Conservation (phyloP, 2,113 vertebrate species). For the Leucosticte australis region DNA sequence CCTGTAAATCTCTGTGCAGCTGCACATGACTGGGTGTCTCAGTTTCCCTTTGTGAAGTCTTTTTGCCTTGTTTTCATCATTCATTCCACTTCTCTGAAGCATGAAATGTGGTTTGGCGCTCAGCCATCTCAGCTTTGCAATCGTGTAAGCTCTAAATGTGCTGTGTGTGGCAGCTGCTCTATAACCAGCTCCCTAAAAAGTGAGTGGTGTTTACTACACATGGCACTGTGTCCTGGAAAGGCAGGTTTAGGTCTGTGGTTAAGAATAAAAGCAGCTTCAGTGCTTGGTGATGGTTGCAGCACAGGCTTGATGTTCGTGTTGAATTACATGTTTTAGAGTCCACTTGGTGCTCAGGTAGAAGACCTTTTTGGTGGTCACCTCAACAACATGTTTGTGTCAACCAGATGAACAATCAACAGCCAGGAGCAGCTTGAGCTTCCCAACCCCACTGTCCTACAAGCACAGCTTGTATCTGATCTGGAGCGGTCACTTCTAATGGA, state of each 20-base stretch:
- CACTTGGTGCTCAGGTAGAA: not conserved
- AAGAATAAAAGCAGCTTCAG: not conserved
- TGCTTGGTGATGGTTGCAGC: not conserved
- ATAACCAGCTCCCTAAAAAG: not conserved
- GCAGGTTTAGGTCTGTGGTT: not conserved
- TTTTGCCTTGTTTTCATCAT: constrained; percentile 59
- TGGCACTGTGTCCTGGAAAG: not conserved
- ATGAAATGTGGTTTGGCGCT: constrained; percentile 60
- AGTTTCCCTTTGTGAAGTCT: constrained; percentile 48
- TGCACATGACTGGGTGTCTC: constrained; percentile 63
- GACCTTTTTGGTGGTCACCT: not conserved
- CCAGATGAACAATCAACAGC: not conserved
- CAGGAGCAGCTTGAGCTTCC: not conserved
- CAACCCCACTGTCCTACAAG: not conserved
- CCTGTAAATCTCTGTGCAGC: constrained; percentile 44
- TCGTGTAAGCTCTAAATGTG: constrained; percentile 60
- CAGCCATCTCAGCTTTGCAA: constrained; percentile 49
- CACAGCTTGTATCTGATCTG: not conserved
- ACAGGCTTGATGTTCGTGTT: not conserved
- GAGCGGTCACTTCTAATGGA: not conserved
- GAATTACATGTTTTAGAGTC: not conserved
- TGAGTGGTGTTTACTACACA: not conserved
- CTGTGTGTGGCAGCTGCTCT: constrained; percentile 53
- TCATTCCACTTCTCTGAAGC: constrained; percentile 65
- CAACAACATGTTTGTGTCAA: fast-evolving